Base-by-base conservation (phyloP, 2,888 invertebrate species). In the Ditylenchus weischeri region DNA sequence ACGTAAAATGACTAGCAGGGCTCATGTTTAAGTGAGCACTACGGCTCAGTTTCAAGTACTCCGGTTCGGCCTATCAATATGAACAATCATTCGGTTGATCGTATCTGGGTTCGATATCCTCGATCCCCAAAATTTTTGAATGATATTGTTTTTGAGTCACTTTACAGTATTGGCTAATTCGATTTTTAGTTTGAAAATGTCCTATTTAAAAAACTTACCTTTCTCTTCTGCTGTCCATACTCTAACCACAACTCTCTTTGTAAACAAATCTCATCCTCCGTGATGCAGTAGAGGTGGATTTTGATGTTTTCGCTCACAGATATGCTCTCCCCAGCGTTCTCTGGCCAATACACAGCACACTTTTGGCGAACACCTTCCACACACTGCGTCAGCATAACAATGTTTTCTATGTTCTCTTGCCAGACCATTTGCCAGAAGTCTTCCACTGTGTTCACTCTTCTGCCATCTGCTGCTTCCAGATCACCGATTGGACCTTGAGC, bases 401-500 rank as follows among this genome's bases (percentile, higher is more conserved):
- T 71, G 36, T 74, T 75, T 19, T 75, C 71, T 13, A 76, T 72
- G 11, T 73, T 61, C 57, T 78, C 73, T 66, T 81, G 75, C 74
- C 77, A 75, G 11, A 79, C 68, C 79, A 81, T 77, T 48, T 70
- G 62, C 81, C 81, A 81, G 68, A 81, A 81, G 66, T 81, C 77
- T 50, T 69, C 66, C 49, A 79, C 65, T 47, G 73, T 76, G 36
- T 58, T 58, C 15, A 74, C 60, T 21, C 74, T 64, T 47, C 63
- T 57, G 13, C 73, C 71, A 35, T 66, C 71, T 7, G 49, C 36
- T 19, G 71, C 49, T 57, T 72, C 74, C 43, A 49, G 38, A 54
- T 68, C 69, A 5, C 65, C 70, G 21, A 76, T 70, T 6, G 76
- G 76, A 23, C 75, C 76, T 61, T 78, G 77, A 35, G 77, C 68